These are phyloP conservation scores for Platyura marginata DNA, from an alignment of 1,140 invertebrate genomes.

Conservation along the genomic window DNA sequence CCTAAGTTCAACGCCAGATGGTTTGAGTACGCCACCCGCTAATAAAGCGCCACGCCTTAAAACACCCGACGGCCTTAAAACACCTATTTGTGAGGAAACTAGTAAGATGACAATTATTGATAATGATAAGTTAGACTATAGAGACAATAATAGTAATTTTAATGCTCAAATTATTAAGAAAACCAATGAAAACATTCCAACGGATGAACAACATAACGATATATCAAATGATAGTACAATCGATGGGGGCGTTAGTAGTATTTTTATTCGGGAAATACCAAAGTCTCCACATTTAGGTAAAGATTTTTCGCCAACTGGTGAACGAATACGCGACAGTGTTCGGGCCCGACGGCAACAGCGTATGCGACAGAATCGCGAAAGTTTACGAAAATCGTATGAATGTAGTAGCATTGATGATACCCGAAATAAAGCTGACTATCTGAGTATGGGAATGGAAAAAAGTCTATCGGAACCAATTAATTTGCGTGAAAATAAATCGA, in stretches of 20 bases:
- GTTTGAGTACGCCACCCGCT: constrained; percentile 12
- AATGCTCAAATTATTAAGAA: neutral
- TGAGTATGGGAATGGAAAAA: too few relatives aligned
- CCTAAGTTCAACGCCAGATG: constrained; percentile 16
- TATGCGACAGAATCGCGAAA: constrained; percentile 10
- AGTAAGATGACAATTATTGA: neutral
- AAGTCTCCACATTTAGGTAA: constrained; percentile 23
- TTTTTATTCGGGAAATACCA: constrained; percentile 16
- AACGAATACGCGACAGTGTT: constrained; percentile 19
- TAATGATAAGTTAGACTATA: neutral
- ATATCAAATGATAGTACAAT: neutral
- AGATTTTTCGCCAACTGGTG: constrained; percentile 22
- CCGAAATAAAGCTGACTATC: too few relatives aligned
- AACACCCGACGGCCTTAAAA: neutral
- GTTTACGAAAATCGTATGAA: neutral
- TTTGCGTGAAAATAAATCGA: neutral
- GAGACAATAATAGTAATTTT: neutral
- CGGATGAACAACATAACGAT: neutral
- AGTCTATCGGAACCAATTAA: neutral
- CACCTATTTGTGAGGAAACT: neutral
- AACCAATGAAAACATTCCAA: neutral
- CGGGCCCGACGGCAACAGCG: constrained; percentile 17
- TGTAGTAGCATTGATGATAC: neutral
- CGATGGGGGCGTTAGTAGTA: too few relatives aligned
- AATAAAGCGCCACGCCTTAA: neutral